Conservation (phyloP, 2,797 vertebrate genomes). For the Aphelocoma californica region DNA sequence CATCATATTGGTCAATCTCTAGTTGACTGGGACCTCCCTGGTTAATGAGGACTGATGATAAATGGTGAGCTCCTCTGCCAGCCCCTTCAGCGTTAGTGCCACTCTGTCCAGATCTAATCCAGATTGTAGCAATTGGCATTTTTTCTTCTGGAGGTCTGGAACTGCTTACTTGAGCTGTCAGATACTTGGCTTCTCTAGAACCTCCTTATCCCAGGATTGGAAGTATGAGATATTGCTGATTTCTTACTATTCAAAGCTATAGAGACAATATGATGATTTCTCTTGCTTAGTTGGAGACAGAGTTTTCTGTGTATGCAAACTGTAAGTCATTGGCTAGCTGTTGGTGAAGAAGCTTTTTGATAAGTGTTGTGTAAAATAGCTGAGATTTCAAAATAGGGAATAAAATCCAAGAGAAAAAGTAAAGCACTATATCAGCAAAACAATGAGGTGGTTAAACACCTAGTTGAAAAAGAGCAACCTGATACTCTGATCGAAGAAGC, state of each 20-base stretch:
- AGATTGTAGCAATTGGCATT: background rate
- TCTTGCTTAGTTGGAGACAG: background rate
- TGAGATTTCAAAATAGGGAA: background rate
- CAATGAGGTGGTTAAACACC: background rate
- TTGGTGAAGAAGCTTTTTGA: background rate
- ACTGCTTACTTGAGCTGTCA: background rate
- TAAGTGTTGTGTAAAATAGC: background rate
- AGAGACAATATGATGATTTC: background rate
- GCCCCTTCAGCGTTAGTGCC: background rate
- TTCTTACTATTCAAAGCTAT: background rate
- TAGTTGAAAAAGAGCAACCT: background rate
- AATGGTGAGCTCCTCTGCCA: background rate
- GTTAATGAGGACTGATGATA: background rate
- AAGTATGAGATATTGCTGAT: background rate
- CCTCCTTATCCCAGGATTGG: background rate
- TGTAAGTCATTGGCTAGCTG: background rate
- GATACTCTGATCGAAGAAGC: background rate
- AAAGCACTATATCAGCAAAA: background rate
- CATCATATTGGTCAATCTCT: background rate
- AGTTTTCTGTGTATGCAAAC: background rate
- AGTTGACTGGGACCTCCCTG: background rate
- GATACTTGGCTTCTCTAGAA: background rate
- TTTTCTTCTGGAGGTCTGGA: background rate
- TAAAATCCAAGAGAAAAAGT: background rate
- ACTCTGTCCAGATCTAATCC: background rate